Percentiles rank a stretch among this genome's conserved stretches.
phyloP scores from a whole-genome alignment of 2,113 vertebrate species.

The Empidonax alnorum region DNA sequence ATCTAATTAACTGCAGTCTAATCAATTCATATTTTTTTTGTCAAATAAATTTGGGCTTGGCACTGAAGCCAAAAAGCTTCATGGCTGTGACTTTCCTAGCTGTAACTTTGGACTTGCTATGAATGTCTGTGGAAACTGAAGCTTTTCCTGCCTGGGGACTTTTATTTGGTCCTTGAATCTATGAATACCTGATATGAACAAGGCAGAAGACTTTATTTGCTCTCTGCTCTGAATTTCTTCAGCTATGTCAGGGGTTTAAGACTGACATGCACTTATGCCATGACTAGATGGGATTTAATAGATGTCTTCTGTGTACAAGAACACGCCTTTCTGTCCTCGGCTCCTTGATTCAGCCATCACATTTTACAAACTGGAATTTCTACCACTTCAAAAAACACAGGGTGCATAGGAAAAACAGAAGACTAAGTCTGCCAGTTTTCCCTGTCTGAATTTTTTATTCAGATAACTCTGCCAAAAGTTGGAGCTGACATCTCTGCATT shows the following conservation, averaged over 20 bases:
- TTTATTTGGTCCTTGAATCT: not conserved
- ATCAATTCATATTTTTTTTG: slow-evolving; percentile 45
- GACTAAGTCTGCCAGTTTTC: not conserved
- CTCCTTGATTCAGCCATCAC: not conserved
- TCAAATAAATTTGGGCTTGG: slow-evolving; percentile 7
- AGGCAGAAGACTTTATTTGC: not conserved
- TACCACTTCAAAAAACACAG: not conserved
- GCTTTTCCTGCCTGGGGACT: not conserved
- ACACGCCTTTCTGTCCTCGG: not conserved
- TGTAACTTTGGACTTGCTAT: not conserved
- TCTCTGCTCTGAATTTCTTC: not conserved
- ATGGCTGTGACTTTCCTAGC: not conserved
- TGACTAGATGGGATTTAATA: not conserved
- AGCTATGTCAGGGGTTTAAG: not conserved
- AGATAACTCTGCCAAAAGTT: not conserved
- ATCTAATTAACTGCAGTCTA: slow-evolving; percentile 58
- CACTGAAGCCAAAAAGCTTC: not conserved
- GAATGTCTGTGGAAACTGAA: not conserved
- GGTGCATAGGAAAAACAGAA: not conserved
- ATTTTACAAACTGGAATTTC: not conserved
- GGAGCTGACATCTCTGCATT: not conserved
- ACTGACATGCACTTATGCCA: not conserved
- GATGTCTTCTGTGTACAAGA: not conserved
- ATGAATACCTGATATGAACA: not conserved
- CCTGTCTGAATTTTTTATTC: not conserved